These are phyloP conservation scores for Sturmia bella DNA, from an alignment of 2,888 invertebrate genomes.

Conservation along the genomic window DNA sequence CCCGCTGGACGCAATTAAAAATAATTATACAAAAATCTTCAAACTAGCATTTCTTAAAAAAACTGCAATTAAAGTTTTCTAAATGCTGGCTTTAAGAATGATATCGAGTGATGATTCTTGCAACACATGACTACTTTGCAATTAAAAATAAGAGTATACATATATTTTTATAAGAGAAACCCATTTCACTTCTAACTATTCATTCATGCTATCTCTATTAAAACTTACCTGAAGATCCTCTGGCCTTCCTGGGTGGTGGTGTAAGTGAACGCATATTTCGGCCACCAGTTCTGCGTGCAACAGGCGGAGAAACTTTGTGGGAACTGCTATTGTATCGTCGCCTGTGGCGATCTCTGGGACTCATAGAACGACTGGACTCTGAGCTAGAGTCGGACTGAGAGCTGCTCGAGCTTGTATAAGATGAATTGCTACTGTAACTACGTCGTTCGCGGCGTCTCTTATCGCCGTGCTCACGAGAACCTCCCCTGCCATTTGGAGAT, in stretches of 20 bases:
- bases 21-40: too few relatives aligned
- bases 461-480: constrained; percentile 77
- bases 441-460: constrained; percentile 78
- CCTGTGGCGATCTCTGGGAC: constrained; percentile 76
- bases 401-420: constrained; percentile 83
- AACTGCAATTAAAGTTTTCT: too few relatives aligned
- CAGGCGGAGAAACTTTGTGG: constrained; percentile 75
- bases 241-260: constrained; percentile 75
- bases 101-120: too few relatives aligned
- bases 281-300: constrained; percentile 74
- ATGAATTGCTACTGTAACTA: constrained; percentile 81
- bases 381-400: constrained; percentile 89
- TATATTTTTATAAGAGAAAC: too few relatives aligned
- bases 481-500: constrained; percentile 83
- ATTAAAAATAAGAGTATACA: too few relatives aligned
- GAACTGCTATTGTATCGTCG: constrained; percentile 77
- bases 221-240: constrained; percentile 79
- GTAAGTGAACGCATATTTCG: constrained; percentile 77
- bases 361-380: constrained; percentile 80
- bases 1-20: too few relatives aligned
- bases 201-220: too few relatives aligned
- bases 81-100: too few relatives aligned
- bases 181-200: too few relatives aligned
- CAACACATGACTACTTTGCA: too few relatives aligned
- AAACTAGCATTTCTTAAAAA: too few relatives aligned